These are phyloP conservation scores for Sarotherodon lohbergeri DNA, from an alignment of 2,113 vertebrate species.

Conservation along the genomic window DNA sequence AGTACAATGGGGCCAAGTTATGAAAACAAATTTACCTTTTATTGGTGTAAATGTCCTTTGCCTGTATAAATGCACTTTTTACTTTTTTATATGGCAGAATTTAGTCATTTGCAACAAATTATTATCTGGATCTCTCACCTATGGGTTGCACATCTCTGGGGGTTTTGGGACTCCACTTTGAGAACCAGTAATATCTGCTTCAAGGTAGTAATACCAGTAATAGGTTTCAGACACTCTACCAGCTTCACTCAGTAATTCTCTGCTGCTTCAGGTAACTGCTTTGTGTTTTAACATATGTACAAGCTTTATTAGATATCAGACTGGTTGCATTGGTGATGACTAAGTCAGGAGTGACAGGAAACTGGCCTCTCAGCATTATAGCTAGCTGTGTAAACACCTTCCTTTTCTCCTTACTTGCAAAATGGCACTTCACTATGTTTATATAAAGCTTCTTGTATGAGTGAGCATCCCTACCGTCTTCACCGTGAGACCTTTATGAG, in stretches of 20 bases:
- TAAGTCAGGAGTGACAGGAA: neutral
- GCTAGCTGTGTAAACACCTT: conserved; percentile 16
- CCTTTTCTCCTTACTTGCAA: neutral
- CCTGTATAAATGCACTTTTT: neutral
- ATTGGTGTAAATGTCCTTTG: neutral
- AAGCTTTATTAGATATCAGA: neutral
- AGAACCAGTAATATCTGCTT: neutral
- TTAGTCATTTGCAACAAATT: neutral
- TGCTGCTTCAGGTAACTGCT: neutral
- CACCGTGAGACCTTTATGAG: neutral
- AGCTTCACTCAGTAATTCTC: neutral
- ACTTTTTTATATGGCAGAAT: neutral
- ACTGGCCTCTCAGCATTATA: conserved; percentile 7
- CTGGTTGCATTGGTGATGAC: neutral
- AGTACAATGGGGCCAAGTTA: neutral
- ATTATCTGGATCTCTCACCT: neutral
- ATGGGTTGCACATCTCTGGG: neutral
- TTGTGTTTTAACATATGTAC: neutral
- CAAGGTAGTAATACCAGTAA: neutral
- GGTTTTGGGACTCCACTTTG: neutral
- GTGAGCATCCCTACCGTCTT: neutral
- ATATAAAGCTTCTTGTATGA: neutral
- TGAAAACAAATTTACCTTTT: neutral
- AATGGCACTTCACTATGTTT: conserved; percentile 22
- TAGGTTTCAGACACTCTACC: neutral